These are phyloP conservation scores for Fregetta grallaria DNA, from an alignment of 2,113 vertebrate species.

Conservation along the genomic window DNA sequence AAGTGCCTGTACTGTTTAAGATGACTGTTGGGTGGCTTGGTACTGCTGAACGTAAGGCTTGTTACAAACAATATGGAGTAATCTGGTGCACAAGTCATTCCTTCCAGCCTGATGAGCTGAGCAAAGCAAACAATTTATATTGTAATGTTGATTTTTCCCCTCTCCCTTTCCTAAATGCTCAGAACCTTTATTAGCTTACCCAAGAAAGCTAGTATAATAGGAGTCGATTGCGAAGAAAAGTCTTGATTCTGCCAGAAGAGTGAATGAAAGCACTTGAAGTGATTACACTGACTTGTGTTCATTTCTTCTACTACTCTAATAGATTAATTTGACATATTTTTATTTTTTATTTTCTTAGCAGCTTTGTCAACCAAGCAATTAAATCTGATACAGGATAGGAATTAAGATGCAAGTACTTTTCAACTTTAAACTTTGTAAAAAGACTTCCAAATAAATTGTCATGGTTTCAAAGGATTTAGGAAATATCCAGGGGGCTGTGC, in stretches of 20 bases:
- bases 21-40: neutral
- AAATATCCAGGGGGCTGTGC: neutral
- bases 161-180: neutral
- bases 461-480: neutral
- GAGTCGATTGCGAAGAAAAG: neutral
- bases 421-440: neutral
- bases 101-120: neutral
- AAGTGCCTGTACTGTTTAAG: neutral
- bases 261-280: neutral
- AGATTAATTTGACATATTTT: neutral
- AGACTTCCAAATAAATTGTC: neutral
- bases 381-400: neutral
- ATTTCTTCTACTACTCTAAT: neutral
- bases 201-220: neutral
- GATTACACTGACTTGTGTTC: neutral
- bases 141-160: neutral
- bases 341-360: neutral
- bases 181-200: neutral
- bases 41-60: neutral
- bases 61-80: neutral
- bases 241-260: neutral
- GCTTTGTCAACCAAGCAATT: neutral
- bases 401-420: neutral
- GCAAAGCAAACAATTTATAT: neutral
- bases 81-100: neutral